phyloP scores from a whole-genome alignment of 2,113 vertebrate genomes.

The Colistium nudipinnis region DNA sequence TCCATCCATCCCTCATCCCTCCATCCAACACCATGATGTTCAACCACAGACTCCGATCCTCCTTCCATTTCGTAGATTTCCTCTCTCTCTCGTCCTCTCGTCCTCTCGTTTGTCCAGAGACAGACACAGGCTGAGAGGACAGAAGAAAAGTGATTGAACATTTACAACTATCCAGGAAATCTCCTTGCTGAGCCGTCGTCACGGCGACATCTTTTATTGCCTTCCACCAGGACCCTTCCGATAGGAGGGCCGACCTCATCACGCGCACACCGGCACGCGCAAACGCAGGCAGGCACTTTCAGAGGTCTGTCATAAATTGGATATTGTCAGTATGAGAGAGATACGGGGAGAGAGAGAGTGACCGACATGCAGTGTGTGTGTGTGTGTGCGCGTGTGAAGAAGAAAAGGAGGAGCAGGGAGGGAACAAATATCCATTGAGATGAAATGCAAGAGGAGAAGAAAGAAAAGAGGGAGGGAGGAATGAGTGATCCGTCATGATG shows the following conservation, averaged over 20 bases:
- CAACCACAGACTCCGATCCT: no score
- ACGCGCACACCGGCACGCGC: slow-evolving; percentile 37
- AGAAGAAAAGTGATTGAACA: slow-evolving; percentile 65
- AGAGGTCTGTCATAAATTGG: slow-evolving; percentile 63
- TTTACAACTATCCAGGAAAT: slow-evolving; percentile 77
- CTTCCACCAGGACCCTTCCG: slow-evolving; percentile 63
- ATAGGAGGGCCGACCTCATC: slow-evolving; percentile 74
- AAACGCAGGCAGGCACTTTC: slow-evolving; percentile 21
- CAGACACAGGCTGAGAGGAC: slow-evolving; percentile 35
- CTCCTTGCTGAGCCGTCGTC: slow-evolving; percentile 63
- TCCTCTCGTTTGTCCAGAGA: slow-evolving; percentile 17
- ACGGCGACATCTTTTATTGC: slow-evolving; percentile 79
- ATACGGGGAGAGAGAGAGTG: slow-evolving; percentile 10
- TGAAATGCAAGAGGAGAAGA: slow-evolving; percentile 6
- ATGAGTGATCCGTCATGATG: slow-evolving; percentile 20
- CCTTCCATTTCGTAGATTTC: not conserved
- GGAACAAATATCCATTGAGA: slow-evolving; percentile 21
- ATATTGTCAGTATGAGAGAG: slow-evolving; percentile 58
- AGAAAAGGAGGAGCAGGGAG: not conserved
- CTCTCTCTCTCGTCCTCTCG: not conserved
- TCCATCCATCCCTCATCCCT: no score
- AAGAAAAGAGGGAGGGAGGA: slow-evolving; percentile 9
- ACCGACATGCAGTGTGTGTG: slow-evolving; percentile 34
- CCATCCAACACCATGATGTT: no score
- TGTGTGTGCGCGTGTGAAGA: slow-evolving; percentile 8